phyloP scores from a whole-genome alignment of 2,888 invertebrate species.

The Lepas anatifera region DNA sequence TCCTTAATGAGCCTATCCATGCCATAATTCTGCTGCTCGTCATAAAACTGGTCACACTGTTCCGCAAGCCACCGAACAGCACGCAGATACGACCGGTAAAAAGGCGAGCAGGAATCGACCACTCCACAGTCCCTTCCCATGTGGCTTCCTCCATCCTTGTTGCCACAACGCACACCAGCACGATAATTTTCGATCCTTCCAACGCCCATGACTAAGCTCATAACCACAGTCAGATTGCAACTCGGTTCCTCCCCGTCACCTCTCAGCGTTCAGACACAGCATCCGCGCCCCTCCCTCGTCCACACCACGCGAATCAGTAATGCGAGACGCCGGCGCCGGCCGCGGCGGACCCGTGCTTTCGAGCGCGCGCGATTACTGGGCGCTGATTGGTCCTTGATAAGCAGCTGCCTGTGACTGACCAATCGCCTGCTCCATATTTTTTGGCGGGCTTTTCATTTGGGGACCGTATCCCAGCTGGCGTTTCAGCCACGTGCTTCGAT shows the following conservation, averaged over 20 bases:
- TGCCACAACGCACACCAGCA: not conserved
- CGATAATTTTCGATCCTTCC: not conserved
- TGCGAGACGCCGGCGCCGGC: not conserved
- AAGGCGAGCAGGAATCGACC: not conserved
- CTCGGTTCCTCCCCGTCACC: not conserved
- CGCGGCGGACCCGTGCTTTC: not conserved
- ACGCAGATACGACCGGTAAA: constrained; percentile 10
- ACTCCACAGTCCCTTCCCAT: not conserved
- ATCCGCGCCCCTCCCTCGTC: not conserved
- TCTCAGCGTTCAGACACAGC: not conserved
- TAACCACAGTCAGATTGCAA: no score
- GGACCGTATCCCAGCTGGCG: not conserved
- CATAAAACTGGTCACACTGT: not conserved
- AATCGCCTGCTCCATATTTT: not conserved
- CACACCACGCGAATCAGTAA: not conserved
- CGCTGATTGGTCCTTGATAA: not conserved
- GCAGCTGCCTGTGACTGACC: not conserved
- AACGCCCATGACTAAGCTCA: no score
- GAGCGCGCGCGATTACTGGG: not conserved
- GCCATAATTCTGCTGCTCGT: not conserved
- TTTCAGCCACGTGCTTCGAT: no score
- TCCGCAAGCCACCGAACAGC: not conserved
- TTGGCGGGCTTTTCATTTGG: not conserved
- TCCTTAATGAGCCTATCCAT: not conserved
- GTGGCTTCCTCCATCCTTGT: not conserved